Evolutionary conservation across 2,888 invertebrate species (phyloP).

Genomic region (Mellilla xanthometata): DNA sequence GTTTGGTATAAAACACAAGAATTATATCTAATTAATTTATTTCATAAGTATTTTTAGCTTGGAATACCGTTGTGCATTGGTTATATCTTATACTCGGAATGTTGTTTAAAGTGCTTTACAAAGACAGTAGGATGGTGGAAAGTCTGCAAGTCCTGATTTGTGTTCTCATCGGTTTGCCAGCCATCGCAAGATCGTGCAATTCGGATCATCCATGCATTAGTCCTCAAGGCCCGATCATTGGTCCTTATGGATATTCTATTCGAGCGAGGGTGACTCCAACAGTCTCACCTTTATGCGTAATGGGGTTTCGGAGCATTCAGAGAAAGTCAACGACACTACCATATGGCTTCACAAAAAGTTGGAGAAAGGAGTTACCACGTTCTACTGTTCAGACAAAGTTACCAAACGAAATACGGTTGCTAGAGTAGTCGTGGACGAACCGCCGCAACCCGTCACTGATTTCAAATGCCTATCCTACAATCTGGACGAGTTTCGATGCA

Average conservation of each 20-base stretch:
- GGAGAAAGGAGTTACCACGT: slow-evolving; percentile 72
- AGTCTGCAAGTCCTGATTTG: no score
- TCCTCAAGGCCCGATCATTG: slow-evolving; percentile 80
- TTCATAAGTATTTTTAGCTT: no score
- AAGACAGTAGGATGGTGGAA: no score
- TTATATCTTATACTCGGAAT: no score
- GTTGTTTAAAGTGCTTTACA: no score
- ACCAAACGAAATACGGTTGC: slow-evolving; percentile 48
- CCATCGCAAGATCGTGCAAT: no score
- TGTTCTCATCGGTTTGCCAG: no score
- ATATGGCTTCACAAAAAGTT: slow-evolving; percentile 64
- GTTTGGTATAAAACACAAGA: no score
- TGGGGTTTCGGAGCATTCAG: slow-evolving; percentile 47
- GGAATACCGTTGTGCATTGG: no score
- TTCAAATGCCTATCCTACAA: slow-evolving; percentile 89
- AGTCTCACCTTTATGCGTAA: no score
- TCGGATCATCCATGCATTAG: slow-evolving; percentile 23
- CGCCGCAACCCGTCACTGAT: slow-evolving; percentile 85
- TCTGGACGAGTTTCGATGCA: slow-evolving; percentile 88
- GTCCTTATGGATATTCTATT: slow-evolving; percentile 83
- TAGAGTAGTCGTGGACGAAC: slow-evolving; percentile 67
- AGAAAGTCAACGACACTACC: slow-evolving; percentile 84
- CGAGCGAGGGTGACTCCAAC: slow-evolving; percentile 84
- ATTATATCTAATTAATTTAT: no score
- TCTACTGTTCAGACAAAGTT: slow-evolving; percentile 75